Percentiles rank a stretch among this genome's conserved stretches.
phyloP scores from a whole-genome alignment of 2,888 invertebrate genomes.

The Rhogogaster chlorosoma region DNA sequence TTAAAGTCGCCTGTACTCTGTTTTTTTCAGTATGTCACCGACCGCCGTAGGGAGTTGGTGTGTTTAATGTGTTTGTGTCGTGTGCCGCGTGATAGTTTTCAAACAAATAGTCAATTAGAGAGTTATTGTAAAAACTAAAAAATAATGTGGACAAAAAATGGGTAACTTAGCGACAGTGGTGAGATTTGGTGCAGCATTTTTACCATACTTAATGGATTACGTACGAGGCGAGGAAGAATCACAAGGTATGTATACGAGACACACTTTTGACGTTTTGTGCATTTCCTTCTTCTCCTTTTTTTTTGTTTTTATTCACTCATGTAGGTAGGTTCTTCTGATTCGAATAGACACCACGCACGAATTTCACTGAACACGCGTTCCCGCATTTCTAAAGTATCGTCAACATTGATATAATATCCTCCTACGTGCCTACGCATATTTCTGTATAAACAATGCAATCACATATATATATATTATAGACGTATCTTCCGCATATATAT shows the following conservation, averaged over 20 bases:
- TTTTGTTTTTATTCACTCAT: neutral
- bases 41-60: constrained; percentile 58
- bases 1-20: neutral
- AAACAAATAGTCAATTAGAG: neutral
- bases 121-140: constrained; percentile 24
- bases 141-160: constrained; percentile 72
- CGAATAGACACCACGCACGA: neutral
- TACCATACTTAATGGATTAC: constrained; percentile 74
- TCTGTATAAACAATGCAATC: too few relatives aligned
- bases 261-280: neutral
- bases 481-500: too few relatives aligned
- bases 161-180: constrained; percentile 73
- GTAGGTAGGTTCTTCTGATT: neutral
- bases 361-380: neutral
- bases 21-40: constrained; percentile 63
- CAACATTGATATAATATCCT: too few relatives aligned
- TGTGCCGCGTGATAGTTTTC: constrained; percentile 39
- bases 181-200: constrained; percentile 70
- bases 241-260: constrained; percentile 60
- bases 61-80: constrained; percentile 31
- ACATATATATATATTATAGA: neutral
- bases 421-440: neutral
- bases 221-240: constrained; percentile 66
- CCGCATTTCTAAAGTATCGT: neutral
- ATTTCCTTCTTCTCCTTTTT: neutral